Evolutionary conservation across 2,113 vertebrate species (phyloP), one percentile per base, ranked within the genome.

Genomic region (Peromyscus californicus): DNA sequence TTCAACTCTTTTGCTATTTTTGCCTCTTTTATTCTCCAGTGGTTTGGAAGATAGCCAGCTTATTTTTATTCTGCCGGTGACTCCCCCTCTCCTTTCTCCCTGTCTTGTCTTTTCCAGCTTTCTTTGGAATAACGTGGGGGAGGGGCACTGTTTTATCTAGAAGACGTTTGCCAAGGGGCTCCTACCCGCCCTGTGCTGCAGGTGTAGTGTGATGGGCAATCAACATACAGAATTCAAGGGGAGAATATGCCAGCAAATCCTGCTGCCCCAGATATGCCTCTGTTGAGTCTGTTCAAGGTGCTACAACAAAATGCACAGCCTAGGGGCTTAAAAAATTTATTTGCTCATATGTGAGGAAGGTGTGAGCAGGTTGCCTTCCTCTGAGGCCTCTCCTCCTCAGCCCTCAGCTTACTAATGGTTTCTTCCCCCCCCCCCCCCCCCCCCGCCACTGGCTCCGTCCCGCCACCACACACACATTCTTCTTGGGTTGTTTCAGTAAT

Each of bases 31-130:
- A 92, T 96, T 96, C 93, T 92, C 69, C 51, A 93, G 63, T 80
- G 95, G 90, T 85, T 96, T 97, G 97, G 96, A 97, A 92, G 75
- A 45, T 88, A 76, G n/a, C 79, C 90, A 97, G 92, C 80, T 97
- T 97, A 90, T 97, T 97, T 97, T 97, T 95, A 97, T 93, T 95
- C 95, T 80, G 3, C 75, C 51, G 70, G 51, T 85, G 72, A 92
- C 75, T 80, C 93, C 88, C 70, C 33, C 59, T 92, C 87, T 75
- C n/a, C 51, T 86, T 93, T 91, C 89, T 94, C 70, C 63, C 59
- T 91, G 84, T 72, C 57, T 95, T 69, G 79, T 78, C 63, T 69
- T 69, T 86, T 95, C 82, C 24, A 59, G 63, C 89, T 97, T 90
- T 96, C 59, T 96, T 95, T 95, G 70, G 63, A 97, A 89, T 90